Base-by-base conservation (phyloP, 2,888 invertebrate species). In the Epinotia nisella region DNA sequence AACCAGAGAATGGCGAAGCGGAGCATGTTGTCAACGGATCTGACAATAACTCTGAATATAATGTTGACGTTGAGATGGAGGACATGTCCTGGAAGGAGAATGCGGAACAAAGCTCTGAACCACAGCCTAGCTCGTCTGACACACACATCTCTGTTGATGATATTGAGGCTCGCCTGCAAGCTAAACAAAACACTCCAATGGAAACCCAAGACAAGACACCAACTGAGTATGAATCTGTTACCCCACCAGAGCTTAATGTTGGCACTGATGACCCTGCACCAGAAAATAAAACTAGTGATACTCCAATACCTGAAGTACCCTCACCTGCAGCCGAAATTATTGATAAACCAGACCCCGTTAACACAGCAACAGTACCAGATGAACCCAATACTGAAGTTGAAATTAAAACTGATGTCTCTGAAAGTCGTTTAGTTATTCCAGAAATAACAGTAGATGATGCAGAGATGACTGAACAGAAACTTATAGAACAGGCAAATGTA, bases 1-100 rank as follows among this genome's bases (percentile, higher is more conserved):
- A 95, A 76, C 94, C 95, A 15, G 95, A 96, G 84, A 96, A 96
- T 86, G 96, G 96, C 0, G 96, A 96, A 76, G 94, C 95, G 71
- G 94, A 95, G 78, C 93, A 94, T 51, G 90, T 95, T 75, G 93
- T 95, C 1, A 95, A 95, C 81, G 95, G 95, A 11, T 92, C 95
- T 9, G 95, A 95, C 76, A 91, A 91, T 75, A 94, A 91, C 80
- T 93, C 93, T 0, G 94, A 94, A 68, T 94, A 93, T 75, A 93
- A 93, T 89, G 94, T 87, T 80, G 95, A 90, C 83, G 94, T 92
- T 82, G 94, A 94, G 82, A 94, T 93, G 93, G 94, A 94, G 81
- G 94, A 94, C 75, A 89, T 92, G 87, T 89, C 94, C 21, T 93
- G 93, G 91, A 94, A 93, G 76, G 92, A 93, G 68, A 89, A 86